phyloP scores from a whole-genome alignment of 2,888 invertebrate genomes.

The Theretra japonica region DNA sequence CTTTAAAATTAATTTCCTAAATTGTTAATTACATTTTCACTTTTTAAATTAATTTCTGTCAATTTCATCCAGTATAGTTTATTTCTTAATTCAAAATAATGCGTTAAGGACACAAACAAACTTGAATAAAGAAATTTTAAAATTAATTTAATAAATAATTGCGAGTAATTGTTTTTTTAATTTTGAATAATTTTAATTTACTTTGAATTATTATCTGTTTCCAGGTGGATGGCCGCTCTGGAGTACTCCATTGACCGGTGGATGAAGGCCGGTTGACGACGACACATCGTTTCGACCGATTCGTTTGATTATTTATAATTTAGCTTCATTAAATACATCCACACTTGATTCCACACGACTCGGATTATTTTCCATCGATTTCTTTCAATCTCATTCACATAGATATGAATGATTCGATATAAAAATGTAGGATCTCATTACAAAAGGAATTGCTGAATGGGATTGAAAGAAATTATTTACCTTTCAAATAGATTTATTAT shows the following conservation, averaged over 20 bases:
- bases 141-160: too few species aligned
- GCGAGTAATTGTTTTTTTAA: too few species aligned
- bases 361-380: not conserved
- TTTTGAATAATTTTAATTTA: not conserved
- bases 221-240: slow-evolving; percentile 96
- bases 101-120: too few species aligned
- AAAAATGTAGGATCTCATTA: slow-evolving; percentile 11
- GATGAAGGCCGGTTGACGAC: slow-evolving; percentile 90
- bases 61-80: too few species aligned
- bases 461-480: slow-evolving; percentile 1
- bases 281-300: slow-evolving; percentile 56
- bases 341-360: slow-evolving; percentile 1
- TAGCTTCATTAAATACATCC: slow-evolving; percentile 35
- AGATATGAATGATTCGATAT: not conserved
- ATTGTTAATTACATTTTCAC: too few species aligned
- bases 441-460: slow-evolving; percentile 3
- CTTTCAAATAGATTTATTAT: slow-evolving; percentile 22
- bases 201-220: not conserved
- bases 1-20: not conserved
- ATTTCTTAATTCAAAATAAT: too few species aligned
- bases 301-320: slow-evolving; percentile 71
- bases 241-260: slow-evolving; percentile 98
- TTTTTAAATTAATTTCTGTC: too few species aligned
- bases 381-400: slow-evolving; percentile 6
- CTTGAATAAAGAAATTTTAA: too few species aligned